Base-by-base conservation (phyloP, 2,888 invertebrate species). In the Netelia melanura region DNA sequence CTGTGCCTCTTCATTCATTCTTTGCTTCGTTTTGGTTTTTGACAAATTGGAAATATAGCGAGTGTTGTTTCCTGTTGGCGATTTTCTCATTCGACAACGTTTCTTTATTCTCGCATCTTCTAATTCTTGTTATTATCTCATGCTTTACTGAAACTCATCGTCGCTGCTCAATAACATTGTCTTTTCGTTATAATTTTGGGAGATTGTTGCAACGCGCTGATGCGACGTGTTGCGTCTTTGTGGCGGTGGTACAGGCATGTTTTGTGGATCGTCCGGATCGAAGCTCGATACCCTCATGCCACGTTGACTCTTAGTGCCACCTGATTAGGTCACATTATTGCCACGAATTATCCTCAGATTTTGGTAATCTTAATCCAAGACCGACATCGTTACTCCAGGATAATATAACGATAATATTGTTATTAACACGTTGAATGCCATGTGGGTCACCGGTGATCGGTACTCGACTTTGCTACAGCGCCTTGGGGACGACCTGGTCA, bases 151-250 rank as follows among this genome's bases (percentile, higher is more conserved):
- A 94, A 97, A 97, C 94, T 99, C 99, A 94, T 99, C 99, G 93
- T 99, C 99, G 88, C 98, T 98, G 95, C 98, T 98, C 89, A 99
- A 96, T 87, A 99, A 95, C 95, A 98, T 98, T 56, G 98, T 98
- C 95, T 98, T 98, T 95, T 99, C 99, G 94, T 98, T 98, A 95
- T 98, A 98, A 94, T 97, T 97, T 91, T 97, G 96, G 89, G 96
- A 96, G 93, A 97, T 97, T 90, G 97, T 97, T 52, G 97, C 96
- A 79, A 97, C 97, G 62, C 97, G 96, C 90, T 97, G 96, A 48
- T 96, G 96, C 72, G 96, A 95, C 64, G 96, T 91, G 83, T 92
- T 92, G 83, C 93, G 93, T 83, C 92, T 92, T 86, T 93, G 93
- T 2, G 93, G 93, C 44, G 92, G 93, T 84, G 93, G 93, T 62